A percentile compares a stretch with the other conserved stretches of the same genome.
Evolutionary conservation across 1,140 invertebrate genomes (phyloP).

Genomic region (Microplitis demolitor): DNA sequence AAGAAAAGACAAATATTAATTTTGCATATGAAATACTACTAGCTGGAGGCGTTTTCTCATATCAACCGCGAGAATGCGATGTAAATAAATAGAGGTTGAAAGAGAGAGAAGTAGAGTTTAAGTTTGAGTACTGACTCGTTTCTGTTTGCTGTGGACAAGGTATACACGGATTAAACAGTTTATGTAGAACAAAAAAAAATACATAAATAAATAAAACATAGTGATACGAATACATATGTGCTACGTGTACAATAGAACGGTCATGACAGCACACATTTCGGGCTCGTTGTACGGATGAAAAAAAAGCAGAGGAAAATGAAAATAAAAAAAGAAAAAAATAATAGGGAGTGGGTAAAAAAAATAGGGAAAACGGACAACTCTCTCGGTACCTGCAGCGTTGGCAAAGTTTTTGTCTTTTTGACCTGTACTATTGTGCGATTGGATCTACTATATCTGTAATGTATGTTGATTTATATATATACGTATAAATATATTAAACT

Average conservation of each 20-base stretch:
- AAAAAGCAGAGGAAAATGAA: too few species aligned
- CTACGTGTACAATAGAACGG: too few species aligned
- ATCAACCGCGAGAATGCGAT: not conserved
- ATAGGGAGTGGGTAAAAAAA: too few species aligned
- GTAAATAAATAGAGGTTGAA: not conserved
- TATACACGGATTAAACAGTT: conserved; percentile 1
- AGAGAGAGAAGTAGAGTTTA: not conserved
- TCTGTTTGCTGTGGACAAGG: not conserved
- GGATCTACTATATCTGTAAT: not conserved
- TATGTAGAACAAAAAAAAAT: not conserved
- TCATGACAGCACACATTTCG: too few species aligned
- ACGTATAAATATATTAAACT: not conserved
- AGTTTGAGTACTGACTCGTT: not conserved
- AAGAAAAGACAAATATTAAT: not conserved
- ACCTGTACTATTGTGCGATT: not conserved
- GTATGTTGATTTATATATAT: not conserved
- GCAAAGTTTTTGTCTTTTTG: not conserved
- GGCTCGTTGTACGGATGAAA: too few species aligned
- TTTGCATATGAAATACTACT: not conserved
- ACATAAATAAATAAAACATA: not conserved
- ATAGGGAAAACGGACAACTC: not conserved
- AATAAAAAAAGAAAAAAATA: too few species aligned
- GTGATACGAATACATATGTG: not conserved
- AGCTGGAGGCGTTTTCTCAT: not conserved
- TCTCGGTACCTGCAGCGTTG: not conserved